These are phyloP conservation scores for Leptobrachium ailaonicum DNA, from an alignment of 2,113 vertebrate species.

Conservation along the genomic window DNA sequence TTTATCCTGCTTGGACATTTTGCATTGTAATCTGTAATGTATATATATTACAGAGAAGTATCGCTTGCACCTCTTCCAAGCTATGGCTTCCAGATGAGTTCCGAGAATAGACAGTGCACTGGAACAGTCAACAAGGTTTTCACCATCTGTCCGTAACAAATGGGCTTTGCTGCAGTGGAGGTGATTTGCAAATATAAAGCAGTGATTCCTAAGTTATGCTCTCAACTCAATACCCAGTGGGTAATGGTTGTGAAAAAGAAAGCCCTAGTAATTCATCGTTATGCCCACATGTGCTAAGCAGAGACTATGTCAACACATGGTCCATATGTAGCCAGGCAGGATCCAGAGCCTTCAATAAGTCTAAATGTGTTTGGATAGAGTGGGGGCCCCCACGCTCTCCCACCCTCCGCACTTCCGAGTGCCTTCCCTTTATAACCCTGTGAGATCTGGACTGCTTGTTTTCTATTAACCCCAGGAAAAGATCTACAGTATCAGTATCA, in stretches of 20 bases:
- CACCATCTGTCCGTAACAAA: no score
- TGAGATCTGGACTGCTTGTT: constrained; percentile 16
- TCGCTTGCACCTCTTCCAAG: no score
- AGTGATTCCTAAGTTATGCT: neutral
- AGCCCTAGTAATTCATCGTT: neutral
- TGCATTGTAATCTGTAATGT: no score
- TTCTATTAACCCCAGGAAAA: constrained; percentile 17
- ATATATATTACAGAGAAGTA: no score
- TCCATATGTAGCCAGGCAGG: neutral
- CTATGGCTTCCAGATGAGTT: no score
- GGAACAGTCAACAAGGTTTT: neutral
- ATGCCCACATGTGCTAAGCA: constrained; percentile 18
- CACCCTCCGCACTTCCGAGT: neutral
- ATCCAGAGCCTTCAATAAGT: neutral
- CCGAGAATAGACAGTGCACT: no score
- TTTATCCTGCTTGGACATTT: no score
- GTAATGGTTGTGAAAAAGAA: neutral
- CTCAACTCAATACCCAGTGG: neutral
- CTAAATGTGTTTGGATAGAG: neutral
- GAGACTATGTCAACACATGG: neutral
- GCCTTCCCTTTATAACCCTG: neutral
- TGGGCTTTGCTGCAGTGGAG: neutral
- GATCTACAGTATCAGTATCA: constrained; percentile 9
- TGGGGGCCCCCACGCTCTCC: neutral
- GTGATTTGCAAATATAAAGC: neutral